A percentile compares a stretch with the other conserved stretches of the same genome.
phyloP scores from a whole-genome alignment of 2,888 invertebrate species.

The Dioctria rufipes region DNA sequence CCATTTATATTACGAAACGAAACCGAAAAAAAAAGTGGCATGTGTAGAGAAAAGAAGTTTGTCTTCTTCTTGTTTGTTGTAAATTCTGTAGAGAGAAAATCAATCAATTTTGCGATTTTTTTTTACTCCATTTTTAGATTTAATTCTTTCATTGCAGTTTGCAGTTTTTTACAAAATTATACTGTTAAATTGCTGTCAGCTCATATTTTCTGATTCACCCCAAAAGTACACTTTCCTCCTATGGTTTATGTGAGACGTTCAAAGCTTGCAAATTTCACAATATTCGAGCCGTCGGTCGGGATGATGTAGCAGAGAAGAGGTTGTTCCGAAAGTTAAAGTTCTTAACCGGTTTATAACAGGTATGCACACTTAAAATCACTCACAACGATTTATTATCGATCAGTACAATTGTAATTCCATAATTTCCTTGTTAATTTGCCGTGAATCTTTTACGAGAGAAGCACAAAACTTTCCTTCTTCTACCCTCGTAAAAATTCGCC shows the following conservation, averaged over 20 bases:
- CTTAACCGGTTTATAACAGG: constrained; percentile 20
- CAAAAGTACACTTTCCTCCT: not conserved
- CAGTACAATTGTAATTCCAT: not conserved
- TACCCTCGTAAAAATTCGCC: constrained; percentile 36
- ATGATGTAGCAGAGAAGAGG: not conserved
- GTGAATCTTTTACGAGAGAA: constrained; percentile 21
- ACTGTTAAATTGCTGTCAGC: constrained; percentile 11
- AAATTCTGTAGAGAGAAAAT: constrained; percentile 36
- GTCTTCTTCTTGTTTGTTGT: constrained; percentile 45
- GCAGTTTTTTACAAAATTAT: not conserved
- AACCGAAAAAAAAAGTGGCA: constrained; percentile 16
- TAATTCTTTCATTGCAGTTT: constrained; percentile 10
- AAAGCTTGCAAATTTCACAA: constrained; percentile 23
- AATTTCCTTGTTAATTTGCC: not conserved
- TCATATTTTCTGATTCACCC: constrained; percentile 20
- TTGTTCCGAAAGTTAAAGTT: not conserved
- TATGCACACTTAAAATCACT: constrained; percentile 29
- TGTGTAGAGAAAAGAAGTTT: constrained; percentile 22
- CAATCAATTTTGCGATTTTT: constrained; percentile 43
- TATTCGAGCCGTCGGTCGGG: not conserved
- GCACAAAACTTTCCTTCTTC: constrained; percentile 22
- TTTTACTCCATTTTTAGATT: constrained; percentile 17
- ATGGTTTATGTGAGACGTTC: not conserved
- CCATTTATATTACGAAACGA: not conserved
- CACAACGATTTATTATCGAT: not conserved